Percentiles rank a stretch among this genome's conserved stretches.
Conservation (phyloP, 2,113 vertebrate species). For the Dicentrarchus labrax region DNA sequence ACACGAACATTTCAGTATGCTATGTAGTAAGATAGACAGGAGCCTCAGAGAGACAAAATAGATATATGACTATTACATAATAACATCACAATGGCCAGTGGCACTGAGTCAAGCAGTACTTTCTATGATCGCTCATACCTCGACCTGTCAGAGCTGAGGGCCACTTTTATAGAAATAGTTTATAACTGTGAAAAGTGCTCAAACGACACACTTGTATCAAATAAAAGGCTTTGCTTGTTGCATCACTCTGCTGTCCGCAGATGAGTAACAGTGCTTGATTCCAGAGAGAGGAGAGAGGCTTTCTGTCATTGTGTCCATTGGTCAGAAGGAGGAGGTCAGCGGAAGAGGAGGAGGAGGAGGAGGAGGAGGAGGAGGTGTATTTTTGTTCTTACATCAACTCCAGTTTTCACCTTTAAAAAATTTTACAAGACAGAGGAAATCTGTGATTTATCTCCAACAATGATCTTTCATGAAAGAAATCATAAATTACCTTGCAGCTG, state of each 20-base stretch:
- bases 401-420: slow-evolving; percentile 45
- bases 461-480: slow-evolving; percentile 51
- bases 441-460: slow-evolving; percentile 62
- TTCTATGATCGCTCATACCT: slow-evolving; percentile 23
- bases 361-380: background rate
- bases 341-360: background rate
- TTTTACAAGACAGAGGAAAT: slow-evolving; percentile 58
- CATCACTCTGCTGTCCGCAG: slow-evolving; percentile 20
- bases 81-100: slow-evolving; percentile 28
- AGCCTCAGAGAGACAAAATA: slow-evolving; percentile 4
- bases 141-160: slow-evolving; percentile 28
- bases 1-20: background rate
- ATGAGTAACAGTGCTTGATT: slow-evolving; percentile 1
- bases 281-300: slow-evolving; percentile 11
- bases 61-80: slow-evolving; percentile 43
- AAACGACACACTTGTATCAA: background rate
- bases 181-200: slow-evolving; percentile 7
- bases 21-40: slow-evolving; percentile 11
- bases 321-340: slow-evolving; percentile 1
- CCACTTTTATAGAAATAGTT: slow-evolving; percentile 34
- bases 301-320: background rate
- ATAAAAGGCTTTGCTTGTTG: slow-evolving; percentile 5
- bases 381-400: slow-evolving; percentile 49
- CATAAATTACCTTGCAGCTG: slow-evolving; percentile 69
- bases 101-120: slow-evolving; percentile 25